Evolutionary conservation across 2,797 vertebrate species (phyloP), one percentile per base, ranked within the genome.

Genomic region (Periparus ater): DNA sequence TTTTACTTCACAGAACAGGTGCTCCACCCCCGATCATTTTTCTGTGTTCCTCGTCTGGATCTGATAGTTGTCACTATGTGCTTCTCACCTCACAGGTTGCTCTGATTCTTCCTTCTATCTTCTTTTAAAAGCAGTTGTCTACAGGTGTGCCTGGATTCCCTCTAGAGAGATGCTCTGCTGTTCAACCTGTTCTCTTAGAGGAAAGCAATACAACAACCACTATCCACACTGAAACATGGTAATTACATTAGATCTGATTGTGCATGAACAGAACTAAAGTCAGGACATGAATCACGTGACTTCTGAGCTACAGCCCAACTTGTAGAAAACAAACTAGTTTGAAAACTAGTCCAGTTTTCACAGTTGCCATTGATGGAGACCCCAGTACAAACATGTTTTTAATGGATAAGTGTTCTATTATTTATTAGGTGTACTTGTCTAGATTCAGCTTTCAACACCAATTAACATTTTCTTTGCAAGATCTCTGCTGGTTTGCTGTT

Each of bases 101-200:
- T 78, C 54, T 81, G 20, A 36, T 67, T 74, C 57, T 58, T 84
- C 40, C 13, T 84, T 54, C 61, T 48, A 13, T 32, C 27, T 17
- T 92, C 27, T 25, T 81, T 66, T 79, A 54, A 75, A 87, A 94
- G 53, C 32, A 72, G 17, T 30, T 40, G 13, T 58, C 27, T 84
- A 15, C 26, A n/a, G 23, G 16, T 1, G 2, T 65, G 20, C 18
- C 32, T 14, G 23, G 40, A 34, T 44, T 53, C 32, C 9, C 3
- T 17, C 10, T 48, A 5, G 44, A 65, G 72, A 42, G 47, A 11
- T 51, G 10, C 2, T 72, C 17, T 77, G 36, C 44, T 51, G 32
- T 70, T 79, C 65, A 73, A 30, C 8, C 4, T 62, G 11, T 62
- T 88, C 14, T 72, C 38, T 90, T 62, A 79, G 38, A 70, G 44